These are phyloP conservation scores for Lucilia sericata DNA, from an alignment of 1,140 invertebrate genomes.

Conservation along the genomic window DNA sequence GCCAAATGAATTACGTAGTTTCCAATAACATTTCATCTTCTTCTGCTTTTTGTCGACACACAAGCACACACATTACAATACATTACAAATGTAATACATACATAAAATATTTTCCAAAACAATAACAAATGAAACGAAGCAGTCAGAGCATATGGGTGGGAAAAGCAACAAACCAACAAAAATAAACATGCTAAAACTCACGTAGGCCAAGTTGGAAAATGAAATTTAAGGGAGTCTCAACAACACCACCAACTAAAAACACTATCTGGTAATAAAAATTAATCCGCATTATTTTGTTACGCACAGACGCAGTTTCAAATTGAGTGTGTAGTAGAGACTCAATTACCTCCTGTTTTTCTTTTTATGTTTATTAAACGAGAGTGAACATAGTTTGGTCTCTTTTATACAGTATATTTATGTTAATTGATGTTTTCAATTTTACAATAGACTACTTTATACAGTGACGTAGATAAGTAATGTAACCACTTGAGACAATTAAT, in stretches of 20 bases:
- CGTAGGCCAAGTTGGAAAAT: slow-evolving; percentile 23
- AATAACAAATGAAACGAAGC: not conserved
- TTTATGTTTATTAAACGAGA: not conserved
- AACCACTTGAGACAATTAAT: not conserved
- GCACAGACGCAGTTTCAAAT: slow-evolving; percentile 1
- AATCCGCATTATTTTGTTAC: slow-evolving; percentile 4
- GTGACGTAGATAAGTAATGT: not conserved
- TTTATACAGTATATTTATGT: not conserved
- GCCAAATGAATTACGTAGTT: not conserved
- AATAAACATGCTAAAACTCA: not conserved
- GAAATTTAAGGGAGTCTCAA: not conserved
- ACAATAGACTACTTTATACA: not conserved
- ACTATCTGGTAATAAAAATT: not conserved
- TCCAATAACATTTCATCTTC: not conserved
- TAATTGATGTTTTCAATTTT: not conserved
- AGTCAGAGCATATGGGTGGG: not conserved
- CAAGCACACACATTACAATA: too few relatives aligned
- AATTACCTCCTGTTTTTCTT: not conserved
- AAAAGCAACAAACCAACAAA: not conserved
- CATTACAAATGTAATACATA: not conserved
- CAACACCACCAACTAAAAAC: not conserved
- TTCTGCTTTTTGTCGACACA: too few relatives aligned
- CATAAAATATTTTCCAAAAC: not conserved
- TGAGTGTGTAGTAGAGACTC: not conserved
- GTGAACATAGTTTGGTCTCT: not conserved